Evolutionary conservation across 2,113 vertebrate genomes (phyloP).

Genomic region (Actenoides hombroni): DNA sequence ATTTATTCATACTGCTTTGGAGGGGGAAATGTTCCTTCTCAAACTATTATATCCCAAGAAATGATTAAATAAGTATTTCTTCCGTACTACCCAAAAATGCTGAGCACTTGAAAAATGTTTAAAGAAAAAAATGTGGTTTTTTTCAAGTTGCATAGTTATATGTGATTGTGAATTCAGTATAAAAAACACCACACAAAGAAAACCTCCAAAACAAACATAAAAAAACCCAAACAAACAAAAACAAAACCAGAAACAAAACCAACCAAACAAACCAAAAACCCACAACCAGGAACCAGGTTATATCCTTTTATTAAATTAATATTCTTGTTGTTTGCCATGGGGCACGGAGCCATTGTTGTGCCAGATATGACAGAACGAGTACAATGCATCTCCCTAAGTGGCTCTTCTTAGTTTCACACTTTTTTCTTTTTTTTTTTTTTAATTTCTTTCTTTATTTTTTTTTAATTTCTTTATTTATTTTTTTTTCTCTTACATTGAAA

Average conservation of each 20-base stretch:
- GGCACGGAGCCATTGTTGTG: not conserved
- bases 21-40: accelerated
- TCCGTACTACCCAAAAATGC: not conserved
- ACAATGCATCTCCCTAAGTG: no score
- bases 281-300: no score
- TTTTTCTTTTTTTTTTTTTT: not conserved
- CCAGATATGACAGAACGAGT: not conserved
- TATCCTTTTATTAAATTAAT: not conserved
- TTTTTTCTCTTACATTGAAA: not conserved
- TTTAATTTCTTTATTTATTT: not conserved
- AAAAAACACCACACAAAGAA: not conserved
- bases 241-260: no score
- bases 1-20: not conserved
- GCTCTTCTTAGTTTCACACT: not conserved
- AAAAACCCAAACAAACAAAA: not conserved
- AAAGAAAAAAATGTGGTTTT: not conserved
- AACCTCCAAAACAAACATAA: no score
- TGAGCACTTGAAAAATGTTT: not conserved
- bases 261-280: no score
- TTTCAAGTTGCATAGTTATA: not conserved
- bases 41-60: not conserved
- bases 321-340: not conserved
- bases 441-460: no score
- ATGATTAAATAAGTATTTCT: not conserved
- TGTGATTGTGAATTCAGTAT: not conserved